Base-by-base conservation (phyloP, 1,140 invertebrate species). In the Solenopsis fugax region DNA sequence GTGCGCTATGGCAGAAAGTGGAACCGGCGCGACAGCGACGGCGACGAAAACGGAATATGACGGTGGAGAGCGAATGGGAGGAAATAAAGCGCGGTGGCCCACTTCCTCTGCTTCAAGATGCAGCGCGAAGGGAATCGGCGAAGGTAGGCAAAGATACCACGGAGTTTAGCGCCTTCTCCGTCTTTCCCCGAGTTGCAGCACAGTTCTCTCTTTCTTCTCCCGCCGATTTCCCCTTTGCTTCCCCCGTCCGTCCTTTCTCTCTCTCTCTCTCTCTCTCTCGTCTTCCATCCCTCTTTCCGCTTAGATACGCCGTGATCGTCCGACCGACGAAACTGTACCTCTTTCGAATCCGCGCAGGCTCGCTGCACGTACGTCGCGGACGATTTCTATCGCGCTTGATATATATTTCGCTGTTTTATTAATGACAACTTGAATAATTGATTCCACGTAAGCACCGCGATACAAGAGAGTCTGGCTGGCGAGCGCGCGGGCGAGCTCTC, bases 71-170 rank as follows among this genome's bases (percentile, higher is more conserved):
- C 24, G 89, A 90, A 90, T 29, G 65, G 65, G 80, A 87, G 88
- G 81, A 88, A 85, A 91, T 91, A 88, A 92, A 91, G 86, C 85
- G 85, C 78, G 54, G 65, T 92, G 89, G 86, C 91, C 89, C 76
- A 92, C 80, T 91, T 92, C 86, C 84, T 41, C 48, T 12, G 45
- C 29, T 69, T 37, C 54, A 13, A 10, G 65, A 41, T 29, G 37
- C 10, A 52, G 16, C 21, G 45, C 71, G 67, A 60, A 34, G 56
- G 48, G 89, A 87, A 90, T 88, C 41, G 52, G 37, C 75, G 16
- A 64, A 87, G 71, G 85, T 82, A 82, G 75, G 75, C 69, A 62
- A 89, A 86, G 76, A 85, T 85, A 86, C 37, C 72, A 24, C 86
- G 56, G 65, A 89, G 77, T 91, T 67, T 88, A 7, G 72, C 81